These are phyloP conservation scores for Lethrus apterus DNA, from an alignment of 1,140 invertebrate genomes.

Conservation along the genomic window DNA sequence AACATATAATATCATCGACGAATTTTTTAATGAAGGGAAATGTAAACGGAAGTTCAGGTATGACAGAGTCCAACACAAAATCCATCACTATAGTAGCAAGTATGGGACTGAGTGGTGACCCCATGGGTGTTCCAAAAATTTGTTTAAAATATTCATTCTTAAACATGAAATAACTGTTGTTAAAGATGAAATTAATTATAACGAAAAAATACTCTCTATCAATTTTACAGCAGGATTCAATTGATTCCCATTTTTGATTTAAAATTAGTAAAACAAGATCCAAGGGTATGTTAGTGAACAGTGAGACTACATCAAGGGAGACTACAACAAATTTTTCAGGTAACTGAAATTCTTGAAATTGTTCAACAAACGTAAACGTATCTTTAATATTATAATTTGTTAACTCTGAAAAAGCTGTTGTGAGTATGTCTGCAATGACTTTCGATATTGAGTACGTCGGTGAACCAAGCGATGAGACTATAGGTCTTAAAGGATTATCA, in stretches of 20 bases:
- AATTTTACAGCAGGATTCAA: not conserved
- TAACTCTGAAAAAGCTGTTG: not conserved
- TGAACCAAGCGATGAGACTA: not conserved
- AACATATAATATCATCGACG: conserved; percentile 6
- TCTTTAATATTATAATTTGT: not conserved
- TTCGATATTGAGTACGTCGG: not conserved
- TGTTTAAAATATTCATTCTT: not conserved
- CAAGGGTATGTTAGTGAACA: conserved; percentile 8
- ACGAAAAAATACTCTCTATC: not conserved
- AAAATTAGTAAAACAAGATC: not conserved
- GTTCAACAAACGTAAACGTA: conserved; percentile 2
- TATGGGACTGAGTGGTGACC: not conserved
- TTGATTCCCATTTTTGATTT: not conserved
- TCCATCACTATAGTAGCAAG: conserved; percentile 5
- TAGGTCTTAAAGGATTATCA: not conserved
- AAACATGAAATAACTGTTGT: conserved; percentile 2
- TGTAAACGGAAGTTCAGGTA: not conserved
- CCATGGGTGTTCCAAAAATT: conserved; percentile 4
- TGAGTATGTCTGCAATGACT: not conserved
- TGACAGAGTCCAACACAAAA: not conserved
- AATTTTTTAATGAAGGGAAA: conserved; percentile 1
- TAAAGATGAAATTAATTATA: not conserved
- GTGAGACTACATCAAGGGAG: conserved; percentile 2
- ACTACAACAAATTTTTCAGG: not conserved
- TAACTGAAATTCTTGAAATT: not conserved